Conservation (phyloP, 2,113 vertebrate genomes). For the Pedetes capensis region DNA sequence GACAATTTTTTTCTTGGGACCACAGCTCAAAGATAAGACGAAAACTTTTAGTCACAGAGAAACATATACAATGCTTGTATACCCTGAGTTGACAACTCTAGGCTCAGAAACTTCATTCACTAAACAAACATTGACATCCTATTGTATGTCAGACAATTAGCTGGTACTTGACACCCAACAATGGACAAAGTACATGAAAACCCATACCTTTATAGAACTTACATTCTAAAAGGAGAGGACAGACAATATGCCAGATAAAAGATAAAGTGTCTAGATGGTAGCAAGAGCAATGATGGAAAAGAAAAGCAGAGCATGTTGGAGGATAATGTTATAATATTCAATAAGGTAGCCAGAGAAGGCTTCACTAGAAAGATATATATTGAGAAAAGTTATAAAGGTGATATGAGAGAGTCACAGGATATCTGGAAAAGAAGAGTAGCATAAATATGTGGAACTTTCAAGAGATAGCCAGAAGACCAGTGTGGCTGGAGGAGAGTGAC, state of each 20-base stretch:
- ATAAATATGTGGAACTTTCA: background rate
- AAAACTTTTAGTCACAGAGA: background rate
- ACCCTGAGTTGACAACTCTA: background rate
- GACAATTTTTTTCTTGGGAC: background rate
- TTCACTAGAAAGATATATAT: background rate
- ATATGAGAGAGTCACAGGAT: background rate
- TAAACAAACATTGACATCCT: background rate
- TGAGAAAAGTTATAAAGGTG: background rate
- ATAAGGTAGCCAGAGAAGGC: background rate
- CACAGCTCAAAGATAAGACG: background rate
- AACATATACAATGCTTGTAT: background rate
- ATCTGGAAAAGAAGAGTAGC: too few species aligned
- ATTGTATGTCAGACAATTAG: background rate
- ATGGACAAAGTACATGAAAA: background rate
- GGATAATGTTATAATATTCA: background rate
- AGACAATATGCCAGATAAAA: background rate
- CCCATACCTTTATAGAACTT: background rate
- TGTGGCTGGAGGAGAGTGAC: background rate
- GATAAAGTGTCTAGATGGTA: background rate
- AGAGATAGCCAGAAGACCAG: background rate
- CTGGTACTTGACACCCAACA: background rate
- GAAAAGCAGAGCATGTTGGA: background rate
- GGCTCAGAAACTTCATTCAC: background rate
- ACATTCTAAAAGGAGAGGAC: background rate
- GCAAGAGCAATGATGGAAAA: too few species aligned